These are phyloP conservation scores for Drosophila nebulosa DNA, from an alignment of 1,140 invertebrate genomes.

Conservation along the genomic window DNA sequence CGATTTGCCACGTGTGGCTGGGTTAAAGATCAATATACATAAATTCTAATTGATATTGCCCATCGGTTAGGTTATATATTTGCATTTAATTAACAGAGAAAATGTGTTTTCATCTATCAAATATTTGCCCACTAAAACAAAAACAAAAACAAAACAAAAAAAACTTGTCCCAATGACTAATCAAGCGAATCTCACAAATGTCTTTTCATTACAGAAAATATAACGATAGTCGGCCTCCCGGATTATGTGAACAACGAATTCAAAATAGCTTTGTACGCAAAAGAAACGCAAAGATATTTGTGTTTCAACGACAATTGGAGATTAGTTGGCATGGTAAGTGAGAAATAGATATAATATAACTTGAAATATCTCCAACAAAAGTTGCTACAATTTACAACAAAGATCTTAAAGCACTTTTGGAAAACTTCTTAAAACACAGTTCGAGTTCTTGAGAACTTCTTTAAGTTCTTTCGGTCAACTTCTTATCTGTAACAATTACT, in stretches of 20 bases:
- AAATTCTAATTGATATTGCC: slow-evolving; percentile 20
- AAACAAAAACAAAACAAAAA: neutral
- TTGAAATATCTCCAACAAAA: too few species aligned
- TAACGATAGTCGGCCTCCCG: slow-evolving; percentile 80
- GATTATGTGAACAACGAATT: slow-evolving; percentile 77
- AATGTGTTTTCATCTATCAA: slow-evolving; percentile 54
- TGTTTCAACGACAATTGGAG: slow-evolving; percentile 81
- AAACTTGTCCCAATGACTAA: slow-evolving; percentile 17
- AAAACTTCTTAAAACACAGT: too few species aligned
- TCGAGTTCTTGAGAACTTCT: too few species aligned
- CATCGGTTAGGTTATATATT: slow-evolving; percentile 48
- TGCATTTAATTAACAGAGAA: slow-evolving; percentile 59
- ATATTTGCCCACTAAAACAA: slow-evolving; percentile 59
- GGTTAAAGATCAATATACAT: slow-evolving; percentile 31
- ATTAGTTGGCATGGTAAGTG: slow-evolving; percentile 81
- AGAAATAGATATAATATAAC: neutral
- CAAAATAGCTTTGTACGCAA: slow-evolving; percentile 80
- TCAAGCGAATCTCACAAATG: neutral
- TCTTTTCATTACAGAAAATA: slow-evolving; percentile 72
- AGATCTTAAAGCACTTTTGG: too few species aligned
- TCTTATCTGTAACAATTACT: too few species aligned
- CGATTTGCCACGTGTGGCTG: slow-evolving; percentile 19
- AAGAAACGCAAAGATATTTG: slow-evolving; percentile 80
- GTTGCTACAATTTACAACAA: too few species aligned
- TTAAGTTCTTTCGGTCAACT: too few species aligned